Base-by-base conservation (phyloP, 1,140 invertebrate genomes). In the Caligus rogercresseyi region DNA sequence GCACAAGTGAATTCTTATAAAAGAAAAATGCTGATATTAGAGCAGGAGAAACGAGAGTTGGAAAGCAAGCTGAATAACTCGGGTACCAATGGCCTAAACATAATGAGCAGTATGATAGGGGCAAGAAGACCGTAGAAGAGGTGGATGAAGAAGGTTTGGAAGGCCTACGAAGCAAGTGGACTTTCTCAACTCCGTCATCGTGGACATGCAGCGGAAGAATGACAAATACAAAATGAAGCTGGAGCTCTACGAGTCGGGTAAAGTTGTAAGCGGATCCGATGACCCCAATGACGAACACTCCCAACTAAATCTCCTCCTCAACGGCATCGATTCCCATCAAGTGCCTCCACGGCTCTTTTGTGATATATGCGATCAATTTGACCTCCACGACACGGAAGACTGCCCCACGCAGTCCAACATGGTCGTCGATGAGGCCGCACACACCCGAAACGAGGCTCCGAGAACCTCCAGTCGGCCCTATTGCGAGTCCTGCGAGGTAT, bases 291-390 rank as follows among this genome's bases (percentile, higher is more conserved):
- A 63, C 57, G 31, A 18, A 13, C 19, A 62, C n/a, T 23, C 18
- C 51, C 18, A 31, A 21, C 31, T 43, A 43, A 43, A 43, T 43
- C n/a, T 26, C 61, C 19, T 52, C 61, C 31, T 65, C 61, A 64
- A 65, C 21, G 61, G 60, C 18, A 25, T 65, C 16, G 15, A 21
- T 51, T 16, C 16, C 21, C 16, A 25, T 4, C 61, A 55, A 54
- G 74, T 79, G 3, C 77, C 85, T 18, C 85, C 86, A 21, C 81
- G 93, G 52, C 74, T 91, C 67, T 97, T 89, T 75, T 97, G 93
- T 78, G 93, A 97, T 78, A 96, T 96, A 68, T 97, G 93, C 74
- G 93, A 97, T 75, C 78, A 83, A 70, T 97, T 97, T 77, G 93
- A 97, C 76, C 75, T 83, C 61, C 94, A 98, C 70, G 92, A 97